A percentile compares a stretch with the other conserved stretches of the same genome.
phyloP scores from a whole-genome alignment of 1,140 invertebrate genomes.

The Drosophila sulfurigaster region DNA sequence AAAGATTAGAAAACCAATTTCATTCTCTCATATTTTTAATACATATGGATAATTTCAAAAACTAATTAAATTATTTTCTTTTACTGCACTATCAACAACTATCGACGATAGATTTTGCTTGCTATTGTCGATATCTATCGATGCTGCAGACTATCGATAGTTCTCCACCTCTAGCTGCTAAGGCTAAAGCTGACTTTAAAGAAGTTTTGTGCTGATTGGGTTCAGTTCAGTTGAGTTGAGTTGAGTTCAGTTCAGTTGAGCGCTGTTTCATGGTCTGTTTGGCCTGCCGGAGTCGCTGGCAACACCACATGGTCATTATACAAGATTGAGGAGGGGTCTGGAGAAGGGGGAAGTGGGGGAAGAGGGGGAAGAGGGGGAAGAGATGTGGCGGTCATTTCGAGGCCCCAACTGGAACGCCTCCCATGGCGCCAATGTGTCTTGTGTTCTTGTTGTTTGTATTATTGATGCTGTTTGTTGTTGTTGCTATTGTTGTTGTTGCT shows the following conservation, averaged over 20 bases:
- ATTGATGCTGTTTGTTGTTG: neutral
- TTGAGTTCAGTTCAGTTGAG: neutral
- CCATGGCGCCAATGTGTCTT: constrained; percentile 16
- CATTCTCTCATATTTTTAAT: too few species aligned
- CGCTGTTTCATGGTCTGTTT: constrained; percentile 9
- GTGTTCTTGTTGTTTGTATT: constrained; percentile 2
- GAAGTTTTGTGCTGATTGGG: too few species aligned
- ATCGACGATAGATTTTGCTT: too few species aligned
- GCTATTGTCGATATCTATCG: too few species aligned
- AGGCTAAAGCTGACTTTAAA: neutral
- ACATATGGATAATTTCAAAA: too few species aligned
- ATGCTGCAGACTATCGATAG: too few species aligned
- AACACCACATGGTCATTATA: constrained; percentile 30
- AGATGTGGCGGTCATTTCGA: neutral
- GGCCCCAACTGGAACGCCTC: constrained; percentile 7
- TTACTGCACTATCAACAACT: too few species aligned
- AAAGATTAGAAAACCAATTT: too few species aligned
- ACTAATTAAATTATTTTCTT: too few species aligned
- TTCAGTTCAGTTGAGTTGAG: neutral
- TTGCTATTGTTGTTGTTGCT: neutral
- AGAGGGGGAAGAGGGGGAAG: neutral
- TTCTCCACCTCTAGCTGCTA: neutral
- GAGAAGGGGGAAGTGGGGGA: too few species aligned
- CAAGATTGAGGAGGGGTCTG: neutral
- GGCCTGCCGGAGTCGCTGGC: constrained; percentile 2